phyloP scores from a whole-genome alignment of 1,140 invertebrate genomes.

The Mizuhopecten yessoensis region DNA sequence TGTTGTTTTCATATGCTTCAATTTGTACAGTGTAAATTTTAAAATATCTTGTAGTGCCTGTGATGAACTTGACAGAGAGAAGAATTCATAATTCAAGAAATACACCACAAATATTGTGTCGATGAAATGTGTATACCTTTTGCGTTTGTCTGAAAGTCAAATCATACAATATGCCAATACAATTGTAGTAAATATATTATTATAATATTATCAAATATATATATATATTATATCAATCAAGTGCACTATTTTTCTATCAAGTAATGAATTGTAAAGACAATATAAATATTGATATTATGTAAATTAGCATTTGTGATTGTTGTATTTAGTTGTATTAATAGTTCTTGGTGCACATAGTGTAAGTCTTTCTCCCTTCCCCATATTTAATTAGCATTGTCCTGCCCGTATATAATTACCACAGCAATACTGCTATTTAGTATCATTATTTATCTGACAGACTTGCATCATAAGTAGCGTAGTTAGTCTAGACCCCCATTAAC shows the following conservation, averaged over 20 bases:
- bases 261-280: conserved; percentile 35
- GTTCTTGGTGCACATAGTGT: conserved; percentile 10
- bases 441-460: background rate
- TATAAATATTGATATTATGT: conserved; percentile 14
- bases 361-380: background rate
- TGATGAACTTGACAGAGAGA: background rate
- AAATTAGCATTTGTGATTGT: conserved; percentile 17
- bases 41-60: conserved; percentile 22
- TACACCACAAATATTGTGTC: background rate
- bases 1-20: conserved; percentile 23
- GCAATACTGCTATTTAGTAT: conserved; percentile 9
- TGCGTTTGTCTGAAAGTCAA: background rate
- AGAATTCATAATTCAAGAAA: background rate
- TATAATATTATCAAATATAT: conserved; percentile 9
- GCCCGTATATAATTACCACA: background rate
- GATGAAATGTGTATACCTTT: background rate
- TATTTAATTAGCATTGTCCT: background rate
- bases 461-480: no score
- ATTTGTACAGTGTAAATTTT: conserved; percentile 40
- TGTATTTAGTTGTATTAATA: conserved; percentile 1
- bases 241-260: conserved; percentile 34
- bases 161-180: conserved; percentile 39
- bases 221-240: conserved; percentile 27
- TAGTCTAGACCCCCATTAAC: background rate
- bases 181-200: conserved; percentile 22